Base-by-base conservation (phyloP, 1,140 invertebrate genomes). In the Eriosoma lanigerum region DNA sequence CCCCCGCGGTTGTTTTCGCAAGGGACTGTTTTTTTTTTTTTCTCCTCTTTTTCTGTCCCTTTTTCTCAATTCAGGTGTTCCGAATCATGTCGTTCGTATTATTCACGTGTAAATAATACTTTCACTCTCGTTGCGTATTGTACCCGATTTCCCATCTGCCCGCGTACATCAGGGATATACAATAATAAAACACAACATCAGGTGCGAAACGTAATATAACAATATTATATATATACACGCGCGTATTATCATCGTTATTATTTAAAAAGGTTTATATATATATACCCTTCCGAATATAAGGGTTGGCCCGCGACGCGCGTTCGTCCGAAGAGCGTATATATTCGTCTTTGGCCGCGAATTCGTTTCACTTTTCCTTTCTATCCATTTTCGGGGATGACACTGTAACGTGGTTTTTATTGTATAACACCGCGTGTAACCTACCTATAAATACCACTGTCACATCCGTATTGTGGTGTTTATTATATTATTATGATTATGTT, bases 341-440 rank as follows among this genome's bases (percentile, higher is more conserved):
- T n/a, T n/a, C 52, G 13, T 6, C n/a, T 10, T n/a, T n/a, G n/a
- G n/a, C 38, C 64, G 9, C 64, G 44, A 19, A n/a, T n/a, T n/a
- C 46, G 68, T 52, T 72, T 72, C 68, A 52, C 68, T 52, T 72
- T 44, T 72, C 48, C 19, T 48, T 48, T 70, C n/a, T 48, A n/a
- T n/a, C n/a, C n/a, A n/a, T n/a, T 38, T 70, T 70, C 46, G 44
- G 62, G 62, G 24, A 44, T 26, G 62, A 38, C 62, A 26, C 58
- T 26, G 24, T 60, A 17, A 26, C 8, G 24, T 15, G 21, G 13
- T 56, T 56, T 13, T 26, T 58, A 26, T 26, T 26, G 0, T 24
- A 29, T 29, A 38, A 19, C 19, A 26, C 29, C 29, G 17, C 60
- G 19, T 24, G 13, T 26, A 58, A 13, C 56, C 56, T 58, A 58